Evolutionary conservation across 2,888 invertebrate genomes (phyloP), one percentile per base, ranked within the genome.

Genomic region (Blastobasis adustella): DNA sequence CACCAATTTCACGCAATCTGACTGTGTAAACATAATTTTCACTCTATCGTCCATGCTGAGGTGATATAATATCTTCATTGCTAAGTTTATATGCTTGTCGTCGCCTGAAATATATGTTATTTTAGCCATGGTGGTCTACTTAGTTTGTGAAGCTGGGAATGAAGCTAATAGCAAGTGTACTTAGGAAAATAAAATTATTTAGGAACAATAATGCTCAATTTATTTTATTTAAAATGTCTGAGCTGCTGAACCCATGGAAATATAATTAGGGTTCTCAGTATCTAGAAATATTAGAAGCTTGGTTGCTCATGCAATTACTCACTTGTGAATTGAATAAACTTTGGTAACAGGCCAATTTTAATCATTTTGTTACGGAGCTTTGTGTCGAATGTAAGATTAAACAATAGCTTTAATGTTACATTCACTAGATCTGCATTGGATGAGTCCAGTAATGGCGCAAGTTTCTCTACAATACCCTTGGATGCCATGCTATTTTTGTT

Each of bases 321-420:
- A 93, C 96, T 93, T 64, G 98, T 91, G 59, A 96, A 92, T 73
- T 94, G 93, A 46, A 98, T 96, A 62, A 99, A 90, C 85, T 97
- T 97, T 9, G 97, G 95, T 55, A 99, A 83, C 54, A 98, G 89
- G 37, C 97, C 98, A 67, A 94, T 91, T 76, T 95, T 93, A 58
- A 98, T 93, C 94, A 99, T 98, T 86, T 95, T 95, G 62, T 92
- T 93, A 46, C 98, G 90, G 55, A 97, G 81, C 71, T 94, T 94
- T 36, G 93, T 90, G 78, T 99, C 98, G 85, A 99, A 99, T 8
- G 98, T 97, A 60, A 99, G 91, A 91, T 99, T 99, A 73, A 97
- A 96, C 23, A 99, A 88, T 51, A 99, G 89, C 69, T 96, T 94
- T 45, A 98, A 89, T 36, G 96, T 94, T 56, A 96, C 93, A 82